Evolutionary conservation across 2,797 vertebrate genomes (phyloP), one percentile per base, ranked within the genome.

Genomic region (Adrianichthys oophorus): DNA sequence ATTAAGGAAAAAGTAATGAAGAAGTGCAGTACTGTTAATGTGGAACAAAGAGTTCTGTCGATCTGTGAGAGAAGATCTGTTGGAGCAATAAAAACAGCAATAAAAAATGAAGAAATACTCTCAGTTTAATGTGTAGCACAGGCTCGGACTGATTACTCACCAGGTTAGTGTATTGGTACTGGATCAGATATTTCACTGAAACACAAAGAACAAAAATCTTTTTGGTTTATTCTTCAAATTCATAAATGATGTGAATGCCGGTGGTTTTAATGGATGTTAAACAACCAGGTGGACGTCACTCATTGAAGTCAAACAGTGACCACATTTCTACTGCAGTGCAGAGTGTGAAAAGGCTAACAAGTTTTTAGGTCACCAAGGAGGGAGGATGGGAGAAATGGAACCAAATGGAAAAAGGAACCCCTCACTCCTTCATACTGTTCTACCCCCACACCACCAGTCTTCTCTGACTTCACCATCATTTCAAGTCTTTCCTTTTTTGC

Each of bases 31-130:
- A 12, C 32, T 37, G 29, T 10, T 32, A 32, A 32, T 12, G 29
- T 32, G 29, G 29, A 32, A 32, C 32, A 37, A 37, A 13, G 32
- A 37, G 32, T 37, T 37, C 32, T 37, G 32, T 37, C 32, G 12
- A 10, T 45, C 10, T 18, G 18, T 6, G 4, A 43, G 21, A 17
- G 14, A 18, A 46, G 49, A 52, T 46, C 16, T 41, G 19, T 15
- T 5, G n/a, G 13, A 41, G 59, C 32, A 52, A 46, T 46, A 24
- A 61, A 61, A 52, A 45, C 29, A 19, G 59, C 50, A 47, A 61
- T 47, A 47, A 52, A 19, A 19, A 47, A 15, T 23, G 4, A 48
- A 15, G 21, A 3, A 26, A 50, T 3, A 52, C 4, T 2, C 18
- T 37, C 7, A 7, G 10, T 15, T 1, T 19, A 10, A 19, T 15